Evolutionary conservation across 1,140 invertebrate genomes (phyloP).

Genomic region (Bombus superbus): DNA sequence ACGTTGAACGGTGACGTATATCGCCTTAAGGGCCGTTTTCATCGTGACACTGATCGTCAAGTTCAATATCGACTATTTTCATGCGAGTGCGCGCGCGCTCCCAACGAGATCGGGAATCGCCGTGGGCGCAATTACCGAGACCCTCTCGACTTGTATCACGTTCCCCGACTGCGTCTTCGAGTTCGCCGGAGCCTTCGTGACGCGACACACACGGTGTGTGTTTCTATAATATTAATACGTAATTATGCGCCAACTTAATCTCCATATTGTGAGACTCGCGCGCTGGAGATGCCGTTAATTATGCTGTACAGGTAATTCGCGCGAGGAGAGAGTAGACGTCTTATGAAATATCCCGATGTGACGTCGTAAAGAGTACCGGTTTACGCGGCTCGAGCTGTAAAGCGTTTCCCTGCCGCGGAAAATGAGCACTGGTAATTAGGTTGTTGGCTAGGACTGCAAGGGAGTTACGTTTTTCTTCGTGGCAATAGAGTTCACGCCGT

Average conservation of each 20-base stretch:
- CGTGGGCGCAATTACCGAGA: slow-evolving; percentile 9
- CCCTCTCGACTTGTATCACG: neutral
- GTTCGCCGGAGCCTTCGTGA: neutral
- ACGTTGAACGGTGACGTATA: slow-evolving; percentile 22
- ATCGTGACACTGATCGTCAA: slow-evolving; percentile 38
- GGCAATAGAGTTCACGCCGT: neutral
- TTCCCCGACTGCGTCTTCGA: neutral
- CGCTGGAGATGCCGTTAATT: slow-evolving; percentile 14
- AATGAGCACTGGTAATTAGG: slow-evolving; percentile 23
- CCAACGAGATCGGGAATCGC: slow-evolving; percentile 12
- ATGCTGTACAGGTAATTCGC: neutral
- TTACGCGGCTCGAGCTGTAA: neutral
- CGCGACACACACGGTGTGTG: neutral
- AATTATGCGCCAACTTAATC: slow-evolving; percentile 20
- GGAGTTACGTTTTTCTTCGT: neutral
- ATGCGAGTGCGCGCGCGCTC: neutral
- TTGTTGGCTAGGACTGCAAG: neutral
- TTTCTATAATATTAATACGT: slow-evolving; percentile 18
- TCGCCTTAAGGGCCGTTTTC: slow-evolving; percentile 36
- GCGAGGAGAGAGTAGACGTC: neutral
- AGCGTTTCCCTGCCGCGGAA: neutral
- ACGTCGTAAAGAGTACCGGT: slow-evolving; percentile 20
- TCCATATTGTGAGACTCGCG: neutral
- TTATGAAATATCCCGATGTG: slow-evolving; percentile 5
- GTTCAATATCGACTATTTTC: slow-evolving; percentile 41